Conservation (phyloP, 2,888 invertebrate genomes). For the Hermaeophaga mercurialis region DNA sequence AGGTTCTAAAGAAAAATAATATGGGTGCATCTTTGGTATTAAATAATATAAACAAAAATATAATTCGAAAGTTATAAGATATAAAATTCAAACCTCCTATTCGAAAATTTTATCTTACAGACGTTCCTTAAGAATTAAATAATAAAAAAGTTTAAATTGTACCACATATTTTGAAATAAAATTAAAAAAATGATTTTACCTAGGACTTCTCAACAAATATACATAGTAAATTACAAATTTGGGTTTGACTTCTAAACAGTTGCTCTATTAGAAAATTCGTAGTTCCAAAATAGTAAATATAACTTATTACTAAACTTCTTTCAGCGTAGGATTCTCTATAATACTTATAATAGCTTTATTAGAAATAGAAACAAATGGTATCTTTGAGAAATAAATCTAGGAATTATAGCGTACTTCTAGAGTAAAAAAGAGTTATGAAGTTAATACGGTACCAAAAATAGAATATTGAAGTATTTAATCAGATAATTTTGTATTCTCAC, state of each 20-base stretch:
- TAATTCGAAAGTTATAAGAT: too few relatives aligned
- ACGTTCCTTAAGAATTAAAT: background rate
- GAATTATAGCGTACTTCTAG: conserved; percentile 20
- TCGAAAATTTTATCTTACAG: too few relatives aligned
- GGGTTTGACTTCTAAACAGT: conserved; percentile 9
- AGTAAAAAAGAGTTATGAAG: conserved; percentile 16
- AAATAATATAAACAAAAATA: too few relatives aligned
- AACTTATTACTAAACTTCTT: conserved; percentile 12
- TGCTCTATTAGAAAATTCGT: conserved; percentile 21
- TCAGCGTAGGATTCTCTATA: conserved; percentile 16
- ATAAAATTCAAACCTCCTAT: too few relatives aligned
- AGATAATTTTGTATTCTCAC: conserved; percentile 9
- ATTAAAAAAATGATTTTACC: too few relatives aligned
- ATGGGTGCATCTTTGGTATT: too few relatives aligned
- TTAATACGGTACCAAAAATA: conserved; percentile 16
- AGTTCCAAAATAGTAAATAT: conserved; percentile 17
- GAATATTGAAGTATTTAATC: conserved; percentile 16
- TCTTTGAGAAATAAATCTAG: conserved; percentile 22
- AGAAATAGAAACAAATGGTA: conserved; percentile 23
- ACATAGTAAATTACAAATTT: conserved; percentile 5
- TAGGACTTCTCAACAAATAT: conserved; percentile 9
- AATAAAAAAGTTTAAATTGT: too few relatives aligned
- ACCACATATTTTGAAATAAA: too few relatives aligned
- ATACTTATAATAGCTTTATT: conserved; percentile 24
- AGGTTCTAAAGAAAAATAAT: too few relatives aligned